Conservation (phyloP, 1,140 invertebrate genomes). For the Eupeodes corollae region DNA sequence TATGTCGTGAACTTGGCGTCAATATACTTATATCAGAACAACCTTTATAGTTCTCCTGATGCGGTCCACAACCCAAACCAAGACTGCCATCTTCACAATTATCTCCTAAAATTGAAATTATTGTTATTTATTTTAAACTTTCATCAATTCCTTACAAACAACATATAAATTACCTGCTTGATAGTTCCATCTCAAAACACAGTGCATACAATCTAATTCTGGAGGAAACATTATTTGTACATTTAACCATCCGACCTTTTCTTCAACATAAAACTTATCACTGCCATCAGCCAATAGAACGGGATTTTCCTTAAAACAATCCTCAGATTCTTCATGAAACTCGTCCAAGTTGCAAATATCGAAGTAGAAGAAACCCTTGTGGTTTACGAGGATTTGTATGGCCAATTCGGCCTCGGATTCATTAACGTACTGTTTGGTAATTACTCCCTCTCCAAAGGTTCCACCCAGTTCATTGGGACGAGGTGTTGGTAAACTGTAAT, state of each 20-base stretch:
- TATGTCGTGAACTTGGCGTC: too few relatives aligned
- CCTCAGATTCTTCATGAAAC: conserved; percentile 42
- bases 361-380: conserved; percentile 46
- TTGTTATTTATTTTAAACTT: background rate
- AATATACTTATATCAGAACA: conserved; percentile 54
- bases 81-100: conserved; percentile 37
- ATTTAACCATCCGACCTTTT: conserved; percentile 25
- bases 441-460: conserved; percentile 42
- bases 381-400: conserved; percentile 43
- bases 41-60: conserved; percentile 53
- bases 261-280: conserved; percentile 19
- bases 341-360: conserved; percentile 42
- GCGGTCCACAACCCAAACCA: conserved; percentile 45
- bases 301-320: conserved; percentile 44
- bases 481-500: conserved; percentile 39
- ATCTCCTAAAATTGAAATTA: conserved; percentile 10
- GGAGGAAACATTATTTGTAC: conserved; percentile 40
- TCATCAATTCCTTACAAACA: background rate
- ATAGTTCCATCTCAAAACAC: conserved; percentile 60
- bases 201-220: conserved; percentile 48
- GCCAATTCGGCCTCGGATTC: conserved; percentile 31
- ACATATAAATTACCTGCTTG: conserved; percentile 33
- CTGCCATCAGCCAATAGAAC: conserved; percentile 41
- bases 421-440: conserved; percentile 37
- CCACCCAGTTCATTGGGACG: conserved; percentile 53